Evolutionary conservation across 2,113 vertebrate species (phyloP).

Genomic region (Xyrauchen texanus): DNA sequence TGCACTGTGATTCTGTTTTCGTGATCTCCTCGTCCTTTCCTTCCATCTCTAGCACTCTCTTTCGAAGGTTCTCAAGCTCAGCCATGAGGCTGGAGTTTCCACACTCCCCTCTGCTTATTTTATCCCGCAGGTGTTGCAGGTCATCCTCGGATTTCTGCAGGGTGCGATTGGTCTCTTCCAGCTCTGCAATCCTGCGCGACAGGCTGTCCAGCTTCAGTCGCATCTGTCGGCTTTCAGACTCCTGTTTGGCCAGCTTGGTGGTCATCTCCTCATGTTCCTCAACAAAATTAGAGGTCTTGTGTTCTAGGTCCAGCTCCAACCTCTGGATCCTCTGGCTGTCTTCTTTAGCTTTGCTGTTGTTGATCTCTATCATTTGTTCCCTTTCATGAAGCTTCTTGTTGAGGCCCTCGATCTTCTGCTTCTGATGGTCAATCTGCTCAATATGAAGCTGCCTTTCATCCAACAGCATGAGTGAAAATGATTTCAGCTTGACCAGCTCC

Average conservation of each 20-base stretch:
- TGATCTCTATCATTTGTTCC: constrained; percentile 79
- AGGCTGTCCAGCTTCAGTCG: constrained; percentile 82
- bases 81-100: constrained; percentile 86
- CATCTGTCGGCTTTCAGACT: constrained; percentile 86
- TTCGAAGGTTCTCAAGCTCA: constrained; percentile 90
- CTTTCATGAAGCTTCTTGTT: constrained; percentile 85
- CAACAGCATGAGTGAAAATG: constrained; percentile 94
- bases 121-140: constrained; percentile 86
- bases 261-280: constrained; percentile 91
- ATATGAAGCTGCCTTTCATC: constrained; percentile 93
- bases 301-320: constrained; percentile 86
- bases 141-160: constrained; percentile 90
- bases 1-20: constrained; percentile 87
- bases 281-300: constrained; percentile 75
- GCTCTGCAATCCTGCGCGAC: constrained; percentile 81
- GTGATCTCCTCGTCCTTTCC: constrained; percentile 96
- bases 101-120: constrained; percentile 90
- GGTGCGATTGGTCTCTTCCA: constrained; percentile 85
- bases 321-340: constrained; percentile 85
- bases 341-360: constrained; percentile 77
- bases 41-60: constrained; percentile 94
- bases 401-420: constrained; percentile 88
- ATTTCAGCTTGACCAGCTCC: constrained; percentile 91
- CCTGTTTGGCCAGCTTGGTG: constrained; percentile 81
- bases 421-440: constrained; percentile 89